Conservation (phyloP, 2,113 vertebrate genomes). For the Notarius quadriscutis region DNA sequence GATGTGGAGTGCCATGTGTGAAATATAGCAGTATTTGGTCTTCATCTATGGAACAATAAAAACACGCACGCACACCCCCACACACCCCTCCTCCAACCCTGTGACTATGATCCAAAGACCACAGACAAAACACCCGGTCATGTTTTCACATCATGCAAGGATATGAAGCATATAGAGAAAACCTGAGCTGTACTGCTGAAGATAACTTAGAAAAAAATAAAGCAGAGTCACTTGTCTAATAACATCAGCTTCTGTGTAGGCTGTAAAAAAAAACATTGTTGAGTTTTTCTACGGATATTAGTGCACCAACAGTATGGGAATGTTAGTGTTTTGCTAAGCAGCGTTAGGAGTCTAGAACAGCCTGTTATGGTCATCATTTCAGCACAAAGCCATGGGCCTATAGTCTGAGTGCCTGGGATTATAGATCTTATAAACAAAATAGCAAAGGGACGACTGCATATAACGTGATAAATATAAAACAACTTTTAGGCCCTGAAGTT, state of each 20-base stretch:
- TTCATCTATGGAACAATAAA: conserved; percentile 2
- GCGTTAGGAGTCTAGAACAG: not conserved
- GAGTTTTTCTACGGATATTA: not conserved
- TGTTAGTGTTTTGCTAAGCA: not conserved
- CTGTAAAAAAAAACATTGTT: not conserved
- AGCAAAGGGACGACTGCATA: not conserved
- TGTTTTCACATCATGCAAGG: conserved; percentile 14
- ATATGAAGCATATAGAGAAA: conserved; percentile 5
- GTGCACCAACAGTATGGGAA: not conserved
- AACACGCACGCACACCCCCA: not conserved
- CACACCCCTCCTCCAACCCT: not conserved
- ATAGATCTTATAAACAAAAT: not conserved
- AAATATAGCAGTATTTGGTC: conserved; percentile 17
- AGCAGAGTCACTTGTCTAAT: not conserved
- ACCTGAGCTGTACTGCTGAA: conserved; percentile 6
- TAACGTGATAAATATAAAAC: not conserved
- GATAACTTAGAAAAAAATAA: conserved; percentile 12
- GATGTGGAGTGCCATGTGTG: not conserved
- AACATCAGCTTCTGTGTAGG: not conserved
- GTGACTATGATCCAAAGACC: conserved; percentile 4
- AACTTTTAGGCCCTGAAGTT: not conserved
- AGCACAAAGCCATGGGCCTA: not conserved
- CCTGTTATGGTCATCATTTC: not conserved
- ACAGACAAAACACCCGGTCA: conserved; percentile 26
- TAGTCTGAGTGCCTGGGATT: not conserved